These are phyloP conservation scores for Disparrhopalites patrizii DNA, from an alignment of 2,888 invertebrate species.

Conservation along the genomic window DNA sequence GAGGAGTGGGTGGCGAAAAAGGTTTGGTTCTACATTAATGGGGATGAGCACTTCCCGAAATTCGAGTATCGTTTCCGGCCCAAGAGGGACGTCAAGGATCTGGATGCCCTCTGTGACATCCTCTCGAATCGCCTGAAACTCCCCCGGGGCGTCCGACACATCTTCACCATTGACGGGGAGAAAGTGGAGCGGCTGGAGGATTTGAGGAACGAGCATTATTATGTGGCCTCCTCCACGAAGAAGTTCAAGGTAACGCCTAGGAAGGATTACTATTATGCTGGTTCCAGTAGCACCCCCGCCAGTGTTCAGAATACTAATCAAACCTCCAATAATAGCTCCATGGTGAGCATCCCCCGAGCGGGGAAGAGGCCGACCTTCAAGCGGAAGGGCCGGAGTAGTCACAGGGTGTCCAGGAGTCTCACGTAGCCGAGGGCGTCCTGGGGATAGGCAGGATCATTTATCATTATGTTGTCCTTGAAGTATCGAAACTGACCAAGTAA, in stretches of 20 bases:
- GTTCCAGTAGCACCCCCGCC: no score
- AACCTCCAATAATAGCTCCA: no score
- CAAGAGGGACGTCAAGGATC: conserved; percentile 76
- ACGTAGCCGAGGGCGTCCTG: no score
- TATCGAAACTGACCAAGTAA: no score
- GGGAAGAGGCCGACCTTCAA: no score
- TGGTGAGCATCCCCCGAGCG: no score
- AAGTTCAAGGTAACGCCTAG: conserved; percentile 72
- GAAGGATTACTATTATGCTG: no score
- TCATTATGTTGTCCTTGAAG: no score
- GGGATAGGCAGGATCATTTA: no score
- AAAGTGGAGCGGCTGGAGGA: conserved; percentile 78
- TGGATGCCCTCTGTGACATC: conserved; percentile 80
- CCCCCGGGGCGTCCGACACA: conserved; percentile 81
- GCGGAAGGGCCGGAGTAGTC: no score
- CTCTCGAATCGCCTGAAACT: conserved; percentile 81
- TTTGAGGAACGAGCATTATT: conserved; percentile 83
- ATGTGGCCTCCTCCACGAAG: conserved; percentile 88
- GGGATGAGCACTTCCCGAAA: conserved; percentile 86
- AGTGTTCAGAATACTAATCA: no score
- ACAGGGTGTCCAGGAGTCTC: no score
- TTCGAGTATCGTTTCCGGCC: conserved; percentile 84
- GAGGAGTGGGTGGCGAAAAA: conserved; percentile 76
- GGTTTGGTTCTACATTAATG: conserved; percentile 88
- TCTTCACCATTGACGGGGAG: conserved; percentile 88